Evolutionary conservation across 2,888 invertebrate species (phyloP).

Genomic region (Tineola bisselliella): DNA sequence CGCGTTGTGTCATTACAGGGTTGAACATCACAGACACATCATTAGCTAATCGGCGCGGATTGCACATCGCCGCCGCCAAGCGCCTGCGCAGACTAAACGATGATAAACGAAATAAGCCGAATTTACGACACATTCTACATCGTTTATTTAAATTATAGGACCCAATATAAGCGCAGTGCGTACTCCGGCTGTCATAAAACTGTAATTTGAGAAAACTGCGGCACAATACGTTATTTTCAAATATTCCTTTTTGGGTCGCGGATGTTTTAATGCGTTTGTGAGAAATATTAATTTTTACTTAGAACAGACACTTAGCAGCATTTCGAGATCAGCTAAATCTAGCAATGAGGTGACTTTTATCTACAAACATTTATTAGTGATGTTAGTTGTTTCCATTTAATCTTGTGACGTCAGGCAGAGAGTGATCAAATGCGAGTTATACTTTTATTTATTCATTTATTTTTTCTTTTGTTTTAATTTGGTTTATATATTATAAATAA

Average conservation of each 20-base stretch:
- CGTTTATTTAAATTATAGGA: constrained; percentile 8
- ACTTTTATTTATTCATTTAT: no score
- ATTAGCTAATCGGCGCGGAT: constrained; percentile 48
- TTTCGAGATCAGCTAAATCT: no score
- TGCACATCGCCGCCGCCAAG: constrained; percentile 37
- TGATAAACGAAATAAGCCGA: constrained; percentile 38
- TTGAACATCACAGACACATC: constrained; percentile 24
- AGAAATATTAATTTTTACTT: no score
- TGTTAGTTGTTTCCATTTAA: no score
- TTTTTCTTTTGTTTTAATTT: no score
- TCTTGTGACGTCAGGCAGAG: no score
- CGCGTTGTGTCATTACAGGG: constrained; percentile 33
- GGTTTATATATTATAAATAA: no score
- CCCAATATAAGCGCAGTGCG: background rate
- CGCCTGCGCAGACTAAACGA: constrained; percentile 41
- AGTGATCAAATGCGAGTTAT: no score
- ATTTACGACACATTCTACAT: constrained; percentile 8
- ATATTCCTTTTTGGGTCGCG: background rate
- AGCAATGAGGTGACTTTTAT: no score
- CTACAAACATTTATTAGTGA: no score
- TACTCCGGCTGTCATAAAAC: background rate
- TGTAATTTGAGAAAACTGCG: background rate
- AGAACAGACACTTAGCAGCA: no score
- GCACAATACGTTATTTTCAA: background rate
- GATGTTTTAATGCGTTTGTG: background rate